Percentiles rank a stretch among this genome's conserved stretches.
Conservation (phyloP, 2,888 invertebrate genomes). For the Drosophila nigritarsus region DNA sequence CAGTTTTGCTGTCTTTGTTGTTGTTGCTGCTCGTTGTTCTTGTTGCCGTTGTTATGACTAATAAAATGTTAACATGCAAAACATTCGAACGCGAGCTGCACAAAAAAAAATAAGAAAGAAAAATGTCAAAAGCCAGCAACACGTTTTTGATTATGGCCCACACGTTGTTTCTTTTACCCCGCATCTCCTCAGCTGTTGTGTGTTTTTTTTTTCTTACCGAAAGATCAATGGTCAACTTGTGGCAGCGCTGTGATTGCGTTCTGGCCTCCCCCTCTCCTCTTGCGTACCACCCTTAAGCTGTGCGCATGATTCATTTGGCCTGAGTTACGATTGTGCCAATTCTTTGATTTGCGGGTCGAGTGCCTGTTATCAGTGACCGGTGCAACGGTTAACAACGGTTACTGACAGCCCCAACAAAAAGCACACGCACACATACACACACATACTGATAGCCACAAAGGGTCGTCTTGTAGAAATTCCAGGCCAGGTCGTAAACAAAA, state of each 20-base stretch:
- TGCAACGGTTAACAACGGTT: slow-evolving; percentile 67
- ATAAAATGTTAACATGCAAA: slow-evolving; percentile 83
- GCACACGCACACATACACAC: neutral
- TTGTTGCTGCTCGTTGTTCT: slow-evolving; percentile 35
- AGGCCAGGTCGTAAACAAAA: slow-evolving; percentile 43
- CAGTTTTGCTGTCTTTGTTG: slow-evolving; percentile 26
- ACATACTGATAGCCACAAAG: slow-evolving; percentile 30
- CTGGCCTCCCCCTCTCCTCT: slow-evolving; percentile 7
- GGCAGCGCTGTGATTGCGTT: slow-evolving; percentile 66
- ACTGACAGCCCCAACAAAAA: slow-evolving; percentile 51
- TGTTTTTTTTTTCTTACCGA: slow-evolving; percentile 11
- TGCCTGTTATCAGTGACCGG: slow-evolving; percentile 67
- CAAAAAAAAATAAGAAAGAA: slow-evolving; percentile 35
- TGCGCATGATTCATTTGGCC: slow-evolving; percentile 68
- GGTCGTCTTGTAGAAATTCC: slow-evolving; percentile 34
- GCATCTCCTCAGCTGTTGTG: slow-evolving; percentile 41
- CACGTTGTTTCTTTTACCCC: slow-evolving; percentile 47
- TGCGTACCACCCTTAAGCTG: slow-evolving; percentile 24
- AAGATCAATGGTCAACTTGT: slow-evolving; percentile 75
- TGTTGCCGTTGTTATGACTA: slow-evolving; percentile 77
- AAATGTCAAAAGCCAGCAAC: slow-evolving; percentile 80
- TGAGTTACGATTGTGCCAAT: slow-evolving; percentile 75
- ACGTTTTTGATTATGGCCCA: slow-evolving; percentile 63
- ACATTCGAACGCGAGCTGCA: slow-evolving; percentile 56
- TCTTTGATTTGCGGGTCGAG: slow-evolving; percentile 68